Conservation (phyloP, 2,113 vertebrate genomes). For the Cyrtonyx montezumae region DNA sequence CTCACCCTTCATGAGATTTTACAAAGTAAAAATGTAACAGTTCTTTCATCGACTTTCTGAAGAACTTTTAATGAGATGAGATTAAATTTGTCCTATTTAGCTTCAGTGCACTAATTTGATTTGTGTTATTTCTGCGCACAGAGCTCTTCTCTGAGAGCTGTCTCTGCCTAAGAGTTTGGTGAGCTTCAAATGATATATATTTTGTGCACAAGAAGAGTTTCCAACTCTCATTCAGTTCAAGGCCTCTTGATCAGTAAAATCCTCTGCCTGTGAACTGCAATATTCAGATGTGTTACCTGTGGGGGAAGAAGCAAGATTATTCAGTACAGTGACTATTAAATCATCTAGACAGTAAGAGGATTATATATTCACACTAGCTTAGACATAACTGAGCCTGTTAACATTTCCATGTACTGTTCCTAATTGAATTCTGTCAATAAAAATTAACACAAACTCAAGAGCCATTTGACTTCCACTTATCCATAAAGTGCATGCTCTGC, state of each 20-base stretch:
- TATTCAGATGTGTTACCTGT: not conserved
- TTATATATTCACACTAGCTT: constrained; percentile 44
- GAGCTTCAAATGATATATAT: constrained; percentile 55
- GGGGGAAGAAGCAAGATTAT: not conserved
- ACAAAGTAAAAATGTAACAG: not conserved
- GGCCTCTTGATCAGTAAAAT: not conserved
- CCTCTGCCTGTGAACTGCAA: not conserved
- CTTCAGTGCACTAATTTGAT: constrained; percentile 63
- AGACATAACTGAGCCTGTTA: not conserved
- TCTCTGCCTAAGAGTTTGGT: not conserved
- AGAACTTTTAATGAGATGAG: not conserved
- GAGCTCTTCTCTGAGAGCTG: not conserved
- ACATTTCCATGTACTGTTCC: not conserved
- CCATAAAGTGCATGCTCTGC: not conserved
- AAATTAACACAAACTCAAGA: not conserved
- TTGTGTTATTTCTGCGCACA: constrained; percentile 30
- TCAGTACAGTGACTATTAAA: not conserved
- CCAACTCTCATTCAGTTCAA: not conserved
- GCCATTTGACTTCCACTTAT: not conserved
- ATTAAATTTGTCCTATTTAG: constrained; percentile 51
- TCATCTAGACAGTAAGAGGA: not conserved
- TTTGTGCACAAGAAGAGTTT: constrained; percentile 10
- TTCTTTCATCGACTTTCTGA: not conserved
- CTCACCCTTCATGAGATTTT: not conserved
- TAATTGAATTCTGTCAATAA: constrained; percentile 8